phyloP scores from a whole-genome alignment of 2,113 vertebrate genomes.

The Pungitius pungitius region DNA sequence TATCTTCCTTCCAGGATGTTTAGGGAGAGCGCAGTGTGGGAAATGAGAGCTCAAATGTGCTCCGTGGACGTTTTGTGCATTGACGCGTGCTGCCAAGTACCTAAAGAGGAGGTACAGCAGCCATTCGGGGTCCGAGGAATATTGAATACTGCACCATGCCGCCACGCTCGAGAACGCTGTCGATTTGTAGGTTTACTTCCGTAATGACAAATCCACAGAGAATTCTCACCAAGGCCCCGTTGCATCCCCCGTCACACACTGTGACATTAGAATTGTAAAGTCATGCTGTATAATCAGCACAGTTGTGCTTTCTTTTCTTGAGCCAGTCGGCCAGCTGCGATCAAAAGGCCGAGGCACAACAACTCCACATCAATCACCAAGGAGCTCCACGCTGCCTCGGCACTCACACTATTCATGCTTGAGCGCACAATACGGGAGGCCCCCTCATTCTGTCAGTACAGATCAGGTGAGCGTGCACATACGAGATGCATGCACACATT shows the following conservation, averaged over 20 bases:
- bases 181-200: background rate
- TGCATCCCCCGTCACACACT: background rate
- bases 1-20: conserved; percentile 9
- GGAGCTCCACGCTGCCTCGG: background rate
- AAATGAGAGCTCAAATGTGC: background rate
- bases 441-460: conserved; percentile 17
- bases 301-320: background rate
- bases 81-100: background rate
- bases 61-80: background rate
- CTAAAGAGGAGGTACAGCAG: too few species aligned
- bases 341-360: background rate
- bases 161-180: background rate
- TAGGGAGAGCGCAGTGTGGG: background rate
- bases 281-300: background rate
- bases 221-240: background rate
- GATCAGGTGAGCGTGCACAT: conserved; percentile 6
- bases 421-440: background rate
- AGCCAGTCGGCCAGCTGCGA: conserved; percentile 3
- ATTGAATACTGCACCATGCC: background rate
- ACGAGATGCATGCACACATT: background rate
- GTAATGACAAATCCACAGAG: background rate
- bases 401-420: background rate
- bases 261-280: background rate
- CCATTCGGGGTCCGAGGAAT: background rate
- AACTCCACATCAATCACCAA: background rate